These are phyloP conservation scores for Platyscapa corneri DNA, from an alignment of 1,140 invertebrate genomes.

Conservation along the genomic window DNA sequence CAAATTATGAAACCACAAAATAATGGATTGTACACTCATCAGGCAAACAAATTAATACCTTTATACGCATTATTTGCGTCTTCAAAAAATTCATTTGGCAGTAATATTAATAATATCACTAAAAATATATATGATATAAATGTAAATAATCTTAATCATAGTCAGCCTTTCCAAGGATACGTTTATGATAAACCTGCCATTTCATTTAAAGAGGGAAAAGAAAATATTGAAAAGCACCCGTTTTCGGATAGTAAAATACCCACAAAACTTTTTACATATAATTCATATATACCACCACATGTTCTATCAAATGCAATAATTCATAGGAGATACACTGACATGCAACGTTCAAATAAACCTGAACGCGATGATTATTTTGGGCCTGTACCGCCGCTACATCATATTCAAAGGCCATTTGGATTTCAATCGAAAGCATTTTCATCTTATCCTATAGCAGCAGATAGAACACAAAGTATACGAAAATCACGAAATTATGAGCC, in stretches of 20 bases:
- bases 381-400: slow-evolving; percentile 67
- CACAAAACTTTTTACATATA: background rate
- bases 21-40: slow-evolving; percentile 50
- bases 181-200: slow-evolving; percentile 54
- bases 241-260: background rate
- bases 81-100: background rate
- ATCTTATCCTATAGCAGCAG: background rate
- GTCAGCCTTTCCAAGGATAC: slow-evolving; percentile 54
- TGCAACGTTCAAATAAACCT: slow-evolving; percentile 23
- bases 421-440: slow-evolving; percentile 34
- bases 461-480: slow-evolving; percentile 52
- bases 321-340: slow-evolving; percentile 25
- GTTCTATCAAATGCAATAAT: background rate
- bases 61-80: background rate
- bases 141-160: slow-evolving; percentile 41
- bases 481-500: slow-evolving; percentile 64
- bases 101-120: background rate
- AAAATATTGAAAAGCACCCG: background rate
- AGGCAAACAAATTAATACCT: slow-evolving; percentile 3
- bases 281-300: background rate
- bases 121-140: background rate
- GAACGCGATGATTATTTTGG: slow-evolving; percentile 68
- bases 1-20: slow-evolving; percentile 60
- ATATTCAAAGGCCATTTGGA: slow-evolving; percentile 26
- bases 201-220: slow-evolving; percentile 45